These are phyloP conservation scores for Drosophila neocordata DNA, from an alignment of 1,140 invertebrate species.

Conservation along the genomic window DNA sequence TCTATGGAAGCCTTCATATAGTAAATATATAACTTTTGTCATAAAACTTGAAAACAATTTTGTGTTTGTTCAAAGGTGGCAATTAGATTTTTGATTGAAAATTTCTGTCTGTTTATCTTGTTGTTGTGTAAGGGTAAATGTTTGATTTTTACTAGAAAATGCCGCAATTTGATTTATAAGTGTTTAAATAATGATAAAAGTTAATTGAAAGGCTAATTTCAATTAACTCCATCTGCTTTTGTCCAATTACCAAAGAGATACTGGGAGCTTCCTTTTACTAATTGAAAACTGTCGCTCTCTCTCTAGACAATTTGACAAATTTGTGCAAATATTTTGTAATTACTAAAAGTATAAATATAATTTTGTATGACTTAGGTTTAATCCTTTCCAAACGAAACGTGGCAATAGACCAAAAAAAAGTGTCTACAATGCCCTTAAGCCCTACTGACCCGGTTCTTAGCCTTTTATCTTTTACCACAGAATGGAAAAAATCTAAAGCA, in stretches of 20 bases:
- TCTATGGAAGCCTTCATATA: not conserved
- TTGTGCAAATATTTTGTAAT: not conserved
- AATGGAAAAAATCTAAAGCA: not conserved
- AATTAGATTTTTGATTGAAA: not conserved
- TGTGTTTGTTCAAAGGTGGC: constrained; percentile 10
- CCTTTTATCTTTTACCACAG: constrained; percentile 2
- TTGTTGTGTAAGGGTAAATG: not conserved
- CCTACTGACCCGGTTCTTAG: constrained; percentile 33
- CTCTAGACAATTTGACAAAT: not conserved
- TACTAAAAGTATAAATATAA: not conserved
- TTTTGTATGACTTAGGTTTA: not conserved
- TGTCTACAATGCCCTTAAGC: constrained; percentile 14
- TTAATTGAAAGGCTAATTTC: not conserved
- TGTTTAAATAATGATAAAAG: not conserved
- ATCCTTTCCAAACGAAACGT: not conserved
- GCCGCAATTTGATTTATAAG: not conserved
- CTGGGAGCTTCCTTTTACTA: no score
- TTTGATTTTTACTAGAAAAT: not conserved
- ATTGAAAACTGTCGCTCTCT: not conserved
- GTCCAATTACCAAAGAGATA: not conserved
- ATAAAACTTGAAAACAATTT: not conserved
- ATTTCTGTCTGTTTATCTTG: not conserved
- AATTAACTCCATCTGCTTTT: not conserved
- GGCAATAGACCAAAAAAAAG: not conserved
- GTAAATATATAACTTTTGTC: not conserved